phyloP scores from a whole-genome alignment of 2,113 vertebrate species.

The Datnioides undecimradiatus region DNA sequence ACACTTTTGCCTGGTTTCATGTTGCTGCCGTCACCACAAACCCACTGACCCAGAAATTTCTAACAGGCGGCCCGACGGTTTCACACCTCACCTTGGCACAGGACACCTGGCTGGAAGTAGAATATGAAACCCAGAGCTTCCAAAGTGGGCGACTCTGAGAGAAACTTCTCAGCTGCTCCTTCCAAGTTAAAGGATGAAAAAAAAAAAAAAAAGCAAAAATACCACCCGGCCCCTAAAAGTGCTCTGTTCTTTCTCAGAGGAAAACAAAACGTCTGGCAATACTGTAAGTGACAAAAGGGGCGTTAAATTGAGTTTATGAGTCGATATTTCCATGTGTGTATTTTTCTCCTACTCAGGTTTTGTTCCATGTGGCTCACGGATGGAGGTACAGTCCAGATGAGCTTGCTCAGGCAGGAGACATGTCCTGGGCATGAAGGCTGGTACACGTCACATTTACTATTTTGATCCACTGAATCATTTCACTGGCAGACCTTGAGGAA shows the following conservation, averaged over 20 bases:
- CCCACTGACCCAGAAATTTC: neutral
- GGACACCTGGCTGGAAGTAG: slow-evolving; percentile 16
- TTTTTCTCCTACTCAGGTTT: slow-evolving; percentile 55
- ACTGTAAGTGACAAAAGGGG: slow-evolving; percentile 66
- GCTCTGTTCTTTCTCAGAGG: slow-evolving; percentile 70
- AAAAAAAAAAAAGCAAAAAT: slow-evolving; percentile 39
- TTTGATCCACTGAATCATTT: slow-evolving; percentile 25
- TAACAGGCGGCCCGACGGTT: slow-evolving; percentile 1
- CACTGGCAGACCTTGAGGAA: neutral
- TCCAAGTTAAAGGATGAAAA: slow-evolving; percentile 14
- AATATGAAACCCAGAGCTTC: slow-evolving; percentile 27
- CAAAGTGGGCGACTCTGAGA: slow-evolving; percentile 31
- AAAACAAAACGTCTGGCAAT: slow-evolving; percentile 68
- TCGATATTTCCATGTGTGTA: slow-evolving; percentile 75
- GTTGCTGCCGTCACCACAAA: neutral
- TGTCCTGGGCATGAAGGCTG: neutral
- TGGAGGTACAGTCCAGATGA: slow-evolving; percentile 44
- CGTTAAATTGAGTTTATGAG: slow-evolving; percentile 66
- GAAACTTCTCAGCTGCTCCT: slow-evolving; percentile 44
- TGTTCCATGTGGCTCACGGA: slow-evolving; percentile 49
- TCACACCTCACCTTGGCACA: slow-evolving; percentile 6
- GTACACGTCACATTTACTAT: neutral
- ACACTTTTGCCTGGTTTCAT: slow-evolving; percentile 12
- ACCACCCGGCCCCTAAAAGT: slow-evolving; percentile 49
- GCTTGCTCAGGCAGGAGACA: slow-evolving; percentile 20